These are phyloP conservation scores for Fukomys damarensis DNA, from an alignment of 2,113 vertebrate species.

Conservation along the genomic window DNA sequence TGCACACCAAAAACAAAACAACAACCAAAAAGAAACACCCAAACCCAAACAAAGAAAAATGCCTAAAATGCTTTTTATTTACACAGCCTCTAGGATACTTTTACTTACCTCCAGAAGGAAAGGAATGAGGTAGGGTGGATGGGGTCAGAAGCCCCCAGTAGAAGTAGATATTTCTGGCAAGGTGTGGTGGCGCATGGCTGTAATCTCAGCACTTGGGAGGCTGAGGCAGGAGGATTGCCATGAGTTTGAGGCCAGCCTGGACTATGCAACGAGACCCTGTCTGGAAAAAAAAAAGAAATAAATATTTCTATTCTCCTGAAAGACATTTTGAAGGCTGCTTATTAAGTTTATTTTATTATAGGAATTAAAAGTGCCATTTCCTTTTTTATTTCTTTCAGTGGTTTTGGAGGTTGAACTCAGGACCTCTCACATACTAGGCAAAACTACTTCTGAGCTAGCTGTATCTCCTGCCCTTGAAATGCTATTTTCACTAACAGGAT, in stretches of 20 bases:
- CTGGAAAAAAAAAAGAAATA: neutral
- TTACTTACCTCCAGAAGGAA: neutral
- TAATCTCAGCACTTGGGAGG: too few species aligned
- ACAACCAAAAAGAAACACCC: neutral
- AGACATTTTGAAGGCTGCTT: neutral
- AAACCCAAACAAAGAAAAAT: neutral
- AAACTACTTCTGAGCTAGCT: neutral
- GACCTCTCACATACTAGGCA: neutral
- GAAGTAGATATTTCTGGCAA: neutral
- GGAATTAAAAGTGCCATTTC: neutral
- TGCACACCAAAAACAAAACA: neutral
- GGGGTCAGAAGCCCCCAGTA: neutral
- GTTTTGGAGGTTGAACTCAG: neutral
- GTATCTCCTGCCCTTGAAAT: neutral
- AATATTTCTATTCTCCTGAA: neutral
- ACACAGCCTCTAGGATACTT: neutral
- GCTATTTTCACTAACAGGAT: neutral
- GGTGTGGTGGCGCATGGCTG: too few species aligned
- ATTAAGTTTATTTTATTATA: neutral
- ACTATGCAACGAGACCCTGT: too few species aligned
- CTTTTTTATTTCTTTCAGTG: too few species aligned
- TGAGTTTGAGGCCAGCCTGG: too few species aligned
- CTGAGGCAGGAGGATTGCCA: too few species aligned
- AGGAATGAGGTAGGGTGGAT: accelerated
- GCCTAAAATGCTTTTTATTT: constrained; percentile 9